These are phyloP conservation scores for Microplitis mediator DNA, from an alignment of 1,140 invertebrate genomes.

Conservation along the genomic window DNA sequence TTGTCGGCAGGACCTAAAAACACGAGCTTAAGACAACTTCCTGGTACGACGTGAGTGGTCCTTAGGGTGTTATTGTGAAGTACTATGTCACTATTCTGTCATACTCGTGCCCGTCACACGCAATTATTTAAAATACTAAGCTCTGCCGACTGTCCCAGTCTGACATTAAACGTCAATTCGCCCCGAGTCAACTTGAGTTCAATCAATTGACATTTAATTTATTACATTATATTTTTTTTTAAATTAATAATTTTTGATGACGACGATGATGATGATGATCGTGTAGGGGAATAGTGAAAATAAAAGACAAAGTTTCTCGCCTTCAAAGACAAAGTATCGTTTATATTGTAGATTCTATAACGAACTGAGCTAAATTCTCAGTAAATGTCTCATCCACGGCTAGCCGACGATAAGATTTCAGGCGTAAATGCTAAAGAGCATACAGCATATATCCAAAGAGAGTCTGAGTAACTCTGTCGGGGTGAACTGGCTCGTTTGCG, in stretches of 20 bases:
- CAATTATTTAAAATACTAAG: background rate
- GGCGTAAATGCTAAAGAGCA: slow-evolving; percentile 13
- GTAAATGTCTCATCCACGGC: background rate
- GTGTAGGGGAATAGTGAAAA: no score
- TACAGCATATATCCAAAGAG: slow-evolving; percentile 3
- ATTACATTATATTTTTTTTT: no score
- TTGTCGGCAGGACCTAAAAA: slow-evolving; percentile 8
- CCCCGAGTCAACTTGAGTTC: no score
- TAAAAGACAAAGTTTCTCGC: no score
- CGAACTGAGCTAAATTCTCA: no score
- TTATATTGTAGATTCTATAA: no score
- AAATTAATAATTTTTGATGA: no score
- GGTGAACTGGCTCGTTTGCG: background rate
- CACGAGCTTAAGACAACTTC: slow-evolving; percentile 43
- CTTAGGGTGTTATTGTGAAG: slow-evolving; percentile 34
- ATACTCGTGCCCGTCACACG: background rate
- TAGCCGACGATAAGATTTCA: background rate
- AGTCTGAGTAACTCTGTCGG: background rate
- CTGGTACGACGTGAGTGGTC: slow-evolving; percentile 61
- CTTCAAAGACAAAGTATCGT: no score
- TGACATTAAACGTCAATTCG: background rate
- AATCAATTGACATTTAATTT: no score
- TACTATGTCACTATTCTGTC: slow-evolving; percentile 17
- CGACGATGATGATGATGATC: no score
- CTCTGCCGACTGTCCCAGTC: background rate